Percentiles rank a stretch among this genome's conserved stretches.
These are phyloP conservation scores for Pelochelys cantorii DNA, from an alignment of 2,797 vertebrate genomes.

Conservation along the genomic window DNA sequence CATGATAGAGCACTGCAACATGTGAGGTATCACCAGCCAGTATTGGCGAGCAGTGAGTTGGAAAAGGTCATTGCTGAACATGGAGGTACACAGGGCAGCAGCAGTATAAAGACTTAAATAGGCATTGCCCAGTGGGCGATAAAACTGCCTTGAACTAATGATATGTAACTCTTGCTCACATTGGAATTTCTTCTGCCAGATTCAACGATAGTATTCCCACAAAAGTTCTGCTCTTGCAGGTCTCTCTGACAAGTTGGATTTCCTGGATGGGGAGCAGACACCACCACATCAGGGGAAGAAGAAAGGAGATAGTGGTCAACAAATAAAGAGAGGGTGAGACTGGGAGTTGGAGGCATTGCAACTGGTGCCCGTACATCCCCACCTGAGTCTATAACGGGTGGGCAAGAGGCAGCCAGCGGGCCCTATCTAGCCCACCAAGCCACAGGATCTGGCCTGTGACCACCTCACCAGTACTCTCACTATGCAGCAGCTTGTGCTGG, in stretches of 20 bases:
- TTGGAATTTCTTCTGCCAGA: not conserved
- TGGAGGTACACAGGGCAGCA: not conserved
- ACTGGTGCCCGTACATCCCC: not conserved
- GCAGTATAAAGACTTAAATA: not conserved
- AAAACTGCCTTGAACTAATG: not conserved
- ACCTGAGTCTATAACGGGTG: not conserved
- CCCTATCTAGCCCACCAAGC: no score
- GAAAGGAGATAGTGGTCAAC: conserved; percentile 66
- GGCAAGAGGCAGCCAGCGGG: no score
- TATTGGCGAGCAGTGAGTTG: not conserved
- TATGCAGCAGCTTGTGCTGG: no score
- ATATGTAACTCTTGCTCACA: not conserved
- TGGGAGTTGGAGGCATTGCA: not conserved
- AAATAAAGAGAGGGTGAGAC: conserved; percentile 86
- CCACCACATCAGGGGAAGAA: conserved; percentile 64
- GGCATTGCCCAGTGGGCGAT: not conserved
- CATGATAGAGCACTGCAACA: not conserved
- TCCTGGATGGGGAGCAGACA: conserved; percentile 91
- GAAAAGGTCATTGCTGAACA: not conserved
- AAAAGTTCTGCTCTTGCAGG: conserved; percentile 78
- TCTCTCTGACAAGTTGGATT: conserved; percentile 97
- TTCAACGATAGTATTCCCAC: not conserved
- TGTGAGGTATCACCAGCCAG: not conserved
- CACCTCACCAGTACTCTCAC: no score
- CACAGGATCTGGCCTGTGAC: no score